Base-by-base conservation (phyloP, 1,140 invertebrate genomes). In the Doryteuthis pealeii region DNA sequence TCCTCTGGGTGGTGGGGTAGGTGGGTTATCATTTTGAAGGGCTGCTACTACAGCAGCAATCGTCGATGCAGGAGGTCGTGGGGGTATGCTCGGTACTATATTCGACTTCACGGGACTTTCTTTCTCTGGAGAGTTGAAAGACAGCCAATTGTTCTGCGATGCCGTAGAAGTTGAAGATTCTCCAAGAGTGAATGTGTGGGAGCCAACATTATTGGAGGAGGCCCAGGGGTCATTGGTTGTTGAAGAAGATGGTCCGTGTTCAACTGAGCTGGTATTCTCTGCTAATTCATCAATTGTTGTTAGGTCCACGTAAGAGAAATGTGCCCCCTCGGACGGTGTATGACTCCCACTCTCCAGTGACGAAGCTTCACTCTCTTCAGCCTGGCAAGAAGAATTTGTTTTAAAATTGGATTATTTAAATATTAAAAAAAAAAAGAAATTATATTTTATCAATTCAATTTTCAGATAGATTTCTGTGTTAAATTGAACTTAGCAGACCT, bases 281-380 rank as follows among this genome's bases (percentile, higher is more conserved):
- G 26, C 54, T 62, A 18, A 62, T 62, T 68, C 66, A 32, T 68
- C 66, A 33, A 68, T 68, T 32, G 66, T 68, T 22, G 28, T 68
- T 18, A 68, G 66, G 22, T 68, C 66, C 10, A 68, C 2, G 22
- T 68, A 68, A 26, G 66, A 68, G 31, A 68, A 68, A 30, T 68
- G 66, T 22, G 32, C 28, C 5, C 30, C 66, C 22, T 68, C 66
- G 5, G 66, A 68, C 22, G 66, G 66, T 30, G 66, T 68, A 33
- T 30, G 15, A 33, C 66, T 31, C 18, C 66, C 66, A 33, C 66
- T 68, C 26, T 31, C 28, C 22, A 33, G 10, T 30, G 66, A 68
- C 30, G 66, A 68, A 18, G 18, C n/a, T 26, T 68, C 66, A 68
- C 66, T 68, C 30, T 68, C 66, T 32, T 68, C 66, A 18, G 15